These are phyloP conservation scores for Nesidiocoris tenuis DNA, from an alignment of 2,888 invertebrate genomes.

Conservation along the genomic window DNA sequence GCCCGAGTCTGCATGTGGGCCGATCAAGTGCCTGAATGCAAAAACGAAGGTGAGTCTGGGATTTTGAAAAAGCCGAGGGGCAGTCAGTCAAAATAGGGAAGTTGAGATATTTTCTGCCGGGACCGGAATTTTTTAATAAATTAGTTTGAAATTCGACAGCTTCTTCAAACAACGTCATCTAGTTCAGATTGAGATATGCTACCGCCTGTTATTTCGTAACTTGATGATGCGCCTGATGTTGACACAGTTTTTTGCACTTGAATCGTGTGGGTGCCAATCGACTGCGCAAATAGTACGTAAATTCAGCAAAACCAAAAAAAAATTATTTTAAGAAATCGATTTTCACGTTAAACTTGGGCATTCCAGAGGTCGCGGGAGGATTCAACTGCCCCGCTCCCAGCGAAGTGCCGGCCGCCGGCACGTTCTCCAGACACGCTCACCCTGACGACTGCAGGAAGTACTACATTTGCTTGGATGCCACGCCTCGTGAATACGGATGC, in stretches of 20 bases:
- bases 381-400: slow-evolving; percentile 82
- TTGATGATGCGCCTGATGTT: not conserved
- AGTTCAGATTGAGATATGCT: not conserved
- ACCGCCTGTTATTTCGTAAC: not conserved
- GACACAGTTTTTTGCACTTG: not conserved
- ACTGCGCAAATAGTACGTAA: too few relatives aligned
- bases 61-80: too few relatives aligned
- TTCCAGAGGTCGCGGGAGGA: slow-evolving; percentile 83
- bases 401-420: slow-evolving; percentile 74
- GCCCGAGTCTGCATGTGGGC: slow-evolving; percentile 96
- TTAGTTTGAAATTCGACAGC: too few relatives aligned
- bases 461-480: slow-evolving; percentile 89
- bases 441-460: slow-evolving; percentile 93
- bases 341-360: too few relatives aligned
- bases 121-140: slow-evolving; percentile 13
- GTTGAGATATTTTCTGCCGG: too few relatives aligned
- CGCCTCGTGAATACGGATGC: slow-evolving; percentile 90
- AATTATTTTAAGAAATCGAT: too few relatives aligned
- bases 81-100: too few relatives aligned
- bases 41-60: slow-evolving; percentile 68
- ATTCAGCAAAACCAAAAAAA: too few relatives aligned
- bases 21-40: slow-evolving; percentile 91
- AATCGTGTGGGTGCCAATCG: too few relatives aligned
- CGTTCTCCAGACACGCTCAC: slow-evolving; percentile 92
- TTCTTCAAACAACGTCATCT: too few relatives aligned